phyloP scores from a whole-genome alignment of 2,113 vertebrate species.

The Blennius ocellaris region DNA sequence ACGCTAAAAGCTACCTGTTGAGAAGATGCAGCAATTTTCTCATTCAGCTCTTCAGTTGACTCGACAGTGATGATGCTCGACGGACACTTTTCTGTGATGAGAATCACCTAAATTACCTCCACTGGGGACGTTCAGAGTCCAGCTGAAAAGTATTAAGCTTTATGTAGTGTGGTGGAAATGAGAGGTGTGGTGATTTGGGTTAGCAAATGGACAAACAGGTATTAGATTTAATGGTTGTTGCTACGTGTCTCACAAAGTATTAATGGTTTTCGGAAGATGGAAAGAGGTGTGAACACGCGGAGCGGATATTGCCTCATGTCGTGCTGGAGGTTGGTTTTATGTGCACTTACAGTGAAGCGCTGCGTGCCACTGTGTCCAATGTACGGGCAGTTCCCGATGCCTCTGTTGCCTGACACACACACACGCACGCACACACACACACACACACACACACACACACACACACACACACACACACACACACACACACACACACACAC shows the following conservation, averaged over 20 bases:
- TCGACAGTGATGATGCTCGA: background rate
- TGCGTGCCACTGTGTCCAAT: too few relatives aligned
- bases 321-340: too few relatives aligned
- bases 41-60: background rate
- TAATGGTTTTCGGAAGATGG: background rate
- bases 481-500: too few relatives aligned
- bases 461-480: too few relatives aligned
- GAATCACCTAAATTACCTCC: background rate
- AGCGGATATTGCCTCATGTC: too few relatives aligned
- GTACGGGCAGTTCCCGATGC: too few relatives aligned
- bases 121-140: background rate
- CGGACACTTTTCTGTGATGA: background rate
- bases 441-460: too few relatives aligned
- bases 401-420: too few relatives aligned
- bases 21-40: constrained; percentile 14
- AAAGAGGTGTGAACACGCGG: background rate
- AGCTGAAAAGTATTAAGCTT: background rate
- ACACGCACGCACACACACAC: too few relatives aligned
- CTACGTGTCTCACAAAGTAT: background rate
- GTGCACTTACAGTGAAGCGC: too few relatives aligned
- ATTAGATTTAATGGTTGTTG: background rate
- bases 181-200: too few relatives aligned
- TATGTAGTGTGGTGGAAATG: background rate
- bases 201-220: too few relatives aligned
- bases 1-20: constrained; percentile 6